Base-by-base conservation (phyloP, 2,888 invertebrate species). In the Lycaena phlaeas region DNA sequence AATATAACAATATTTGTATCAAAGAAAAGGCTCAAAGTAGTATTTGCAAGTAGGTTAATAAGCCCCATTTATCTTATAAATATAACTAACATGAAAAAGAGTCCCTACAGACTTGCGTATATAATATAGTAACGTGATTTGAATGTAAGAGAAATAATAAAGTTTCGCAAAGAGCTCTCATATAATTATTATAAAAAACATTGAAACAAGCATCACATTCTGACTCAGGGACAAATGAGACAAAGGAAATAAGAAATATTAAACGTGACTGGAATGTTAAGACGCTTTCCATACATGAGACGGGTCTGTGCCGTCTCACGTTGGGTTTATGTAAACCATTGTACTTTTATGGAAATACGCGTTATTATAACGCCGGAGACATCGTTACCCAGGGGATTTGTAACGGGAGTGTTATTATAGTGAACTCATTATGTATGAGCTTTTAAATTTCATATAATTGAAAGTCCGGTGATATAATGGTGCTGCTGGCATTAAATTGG, bases 181-280 rank as follows among this genome's bases (percentile, higher is more conserved):
- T 40, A 38, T 44, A 50, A 45, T 46, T 41, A 63, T 64, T 58
- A 58, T 49, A 57, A 70, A 71, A 73, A 69, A 68, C 58, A 64
- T 59, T 61, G 64, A 66, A 68, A 61, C 60, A 61, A 57, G 49
- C 63, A 76, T 72, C 73, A 67, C 64, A 73, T 76, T 71, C 64
- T 62, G 69, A 64, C 59, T 71, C 59, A 69, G 62, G 71, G 68
- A 77, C 75, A 77, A 78, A 82, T 79, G 78, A 79, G 70, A 71
- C 76, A 70, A 73, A 79, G 68, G 68, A 77, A 79, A 81, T 79
- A 81, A 78, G 81, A 81, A 81, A 81, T 79, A 79, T 77, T 75
- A 73, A 69, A 81, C 82, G 81, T 82, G 81, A 78, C 79, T 66
- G 38, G 75, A 75, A 75, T 72, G 60, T 64, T 58, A 70, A 74